These are phyloP conservation scores for Mellivora capensis DNA, from an alignment of 2,113 vertebrate species.

Conservation along the genomic window DNA sequence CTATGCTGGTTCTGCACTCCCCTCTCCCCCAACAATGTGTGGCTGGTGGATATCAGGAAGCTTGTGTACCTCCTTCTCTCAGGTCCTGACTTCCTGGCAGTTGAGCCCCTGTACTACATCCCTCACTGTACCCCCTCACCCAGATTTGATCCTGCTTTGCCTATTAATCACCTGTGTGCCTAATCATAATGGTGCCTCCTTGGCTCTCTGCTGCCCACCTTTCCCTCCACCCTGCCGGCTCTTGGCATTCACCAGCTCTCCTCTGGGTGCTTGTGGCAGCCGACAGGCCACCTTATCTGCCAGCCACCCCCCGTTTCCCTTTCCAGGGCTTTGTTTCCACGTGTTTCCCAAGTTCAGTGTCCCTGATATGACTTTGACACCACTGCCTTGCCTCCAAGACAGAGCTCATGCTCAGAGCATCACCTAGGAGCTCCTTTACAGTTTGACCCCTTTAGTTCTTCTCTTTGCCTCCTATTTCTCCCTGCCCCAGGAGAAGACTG, in stretches of 20 bases:
- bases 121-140: neutral
- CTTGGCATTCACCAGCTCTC: neutral
- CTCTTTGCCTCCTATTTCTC: neutral
- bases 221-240: fast-evolving
- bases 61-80: neutral
- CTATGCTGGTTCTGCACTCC: neutral
- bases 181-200: neutral
- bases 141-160: neutral
- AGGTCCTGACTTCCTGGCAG: neutral
- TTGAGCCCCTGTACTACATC: neutral
- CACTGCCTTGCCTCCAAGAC: neutral
- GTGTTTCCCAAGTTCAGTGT: neutral
- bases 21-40: fast-evolving
- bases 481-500: neutral
- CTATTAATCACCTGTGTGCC: neutral
- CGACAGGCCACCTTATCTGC: neutral
- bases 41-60: neutral
- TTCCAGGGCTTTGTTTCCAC: neutral
- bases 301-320: fast-evolving
- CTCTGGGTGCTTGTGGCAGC: no score
- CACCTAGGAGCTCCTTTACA: neutral
- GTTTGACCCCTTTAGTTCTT: neutral
- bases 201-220: neutral
- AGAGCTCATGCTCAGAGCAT: neutral
- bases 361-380: neutral